Base-by-base conservation (phyloP, 2,888 invertebrate species). In the Melanostoma mellinum region DNA sequence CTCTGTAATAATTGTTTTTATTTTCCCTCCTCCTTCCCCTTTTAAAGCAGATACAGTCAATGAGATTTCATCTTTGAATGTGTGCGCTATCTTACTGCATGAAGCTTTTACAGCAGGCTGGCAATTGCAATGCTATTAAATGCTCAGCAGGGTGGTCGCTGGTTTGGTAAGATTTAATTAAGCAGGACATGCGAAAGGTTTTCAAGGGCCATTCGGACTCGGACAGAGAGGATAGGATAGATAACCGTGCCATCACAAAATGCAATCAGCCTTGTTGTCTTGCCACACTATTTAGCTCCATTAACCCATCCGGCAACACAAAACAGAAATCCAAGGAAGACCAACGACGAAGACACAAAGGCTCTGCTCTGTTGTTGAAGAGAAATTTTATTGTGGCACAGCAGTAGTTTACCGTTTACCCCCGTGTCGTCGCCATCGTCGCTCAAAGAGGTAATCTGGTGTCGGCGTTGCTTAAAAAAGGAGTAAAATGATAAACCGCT, bases 111-210 rank as follows among this genome's bases (percentile, higher is more conserved):
- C 40, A 32, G 30, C 35, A 55, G 44, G 77, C 56, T 71, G 77
- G 44, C 56, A 44, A 20, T 20, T 42, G 40, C 35, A 52, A 44
- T 52, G 61, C 61, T 61, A 77, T 72, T 75, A 67, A 52, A 52
- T 20, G n/a, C 58, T 72, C 77, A 73, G 56, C 73, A 72, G 81
- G 77, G 77, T 82, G 81, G 77, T 82, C 77, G 52, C 68, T 63
- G 50, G 67, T 63, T 77, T 68, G 73, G 65, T 36, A 46, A 78
- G 82, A 74, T 78, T 82, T 74, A 82, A 77, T 82, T 82, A 65
- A 53, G 8, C 63, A 73, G 78, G 82, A 82, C 82, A 78, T 55
- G 20, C 20, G 63, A 46, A 68, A 50, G 52, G 75, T 60, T 71
- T 58, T 63, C 30, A 40, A 32, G 33, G 20, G 20, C 20, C 20